Conservation (phyloP, 2,888 invertebrate species). For the Phalera bucephala region DNA sequence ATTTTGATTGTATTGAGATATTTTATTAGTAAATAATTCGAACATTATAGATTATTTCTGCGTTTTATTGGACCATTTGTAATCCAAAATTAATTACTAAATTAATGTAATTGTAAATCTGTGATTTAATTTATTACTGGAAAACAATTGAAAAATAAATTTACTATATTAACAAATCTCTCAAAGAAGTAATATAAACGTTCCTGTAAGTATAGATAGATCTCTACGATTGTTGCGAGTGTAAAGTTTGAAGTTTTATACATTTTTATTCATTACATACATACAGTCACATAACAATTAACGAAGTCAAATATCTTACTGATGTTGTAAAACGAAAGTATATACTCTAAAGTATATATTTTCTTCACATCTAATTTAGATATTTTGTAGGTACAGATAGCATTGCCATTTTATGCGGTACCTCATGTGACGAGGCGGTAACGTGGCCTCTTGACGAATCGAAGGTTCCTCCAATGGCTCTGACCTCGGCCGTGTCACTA, state of each 20-base stretch:
- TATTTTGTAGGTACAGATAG: too few species aligned
- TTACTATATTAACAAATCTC: slow-evolving; percentile 40
- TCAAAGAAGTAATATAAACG: slow-evolving; percentile 74
- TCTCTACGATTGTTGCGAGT: slow-evolving; percentile 75
- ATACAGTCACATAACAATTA: too few species aligned
- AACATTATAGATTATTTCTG: slow-evolving; percentile 48
- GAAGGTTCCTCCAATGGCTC: background rate
- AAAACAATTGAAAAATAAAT: slow-evolving; percentile 45
- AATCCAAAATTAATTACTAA: slow-evolving; percentile 62
- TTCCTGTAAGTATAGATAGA: slow-evolving; percentile 81
- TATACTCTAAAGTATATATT: too few species aligned
- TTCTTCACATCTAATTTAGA: too few species aligned
- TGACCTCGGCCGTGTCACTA: background rate
- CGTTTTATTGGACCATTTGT: slow-evolving; percentile 36
- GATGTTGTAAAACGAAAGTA: too few species aligned
- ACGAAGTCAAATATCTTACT: too few species aligned
- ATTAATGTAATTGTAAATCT: slow-evolving; percentile 72
- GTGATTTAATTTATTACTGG: slow-evolving; percentile 80
- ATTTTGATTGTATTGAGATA: slow-evolving; percentile 60
- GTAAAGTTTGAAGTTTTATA: slow-evolving; percentile 36
- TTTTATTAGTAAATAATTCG: slow-evolving; percentile 44
- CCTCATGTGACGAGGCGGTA: too few species aligned
- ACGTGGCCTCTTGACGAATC: background rate
- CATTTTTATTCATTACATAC: slow-evolving; percentile 11
- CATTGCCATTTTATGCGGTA: too few species aligned